phyloP scores from a whole-genome alignment of 2,888 invertebrate species.

The Apamea anceps region DNA sequence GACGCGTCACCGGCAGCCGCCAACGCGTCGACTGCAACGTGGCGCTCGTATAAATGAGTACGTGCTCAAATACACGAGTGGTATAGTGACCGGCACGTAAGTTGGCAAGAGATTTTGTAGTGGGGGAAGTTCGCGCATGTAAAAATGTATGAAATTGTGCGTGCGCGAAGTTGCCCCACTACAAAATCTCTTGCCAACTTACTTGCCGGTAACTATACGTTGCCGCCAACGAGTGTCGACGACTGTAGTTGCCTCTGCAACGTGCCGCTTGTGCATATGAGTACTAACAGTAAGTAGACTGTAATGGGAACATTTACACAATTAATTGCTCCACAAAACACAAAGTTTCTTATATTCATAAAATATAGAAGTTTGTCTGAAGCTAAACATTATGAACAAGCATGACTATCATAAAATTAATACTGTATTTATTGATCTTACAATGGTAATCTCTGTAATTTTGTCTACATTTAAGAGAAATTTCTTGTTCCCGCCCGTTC shows the following conservation, averaged over 20 bases:
- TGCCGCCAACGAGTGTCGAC: neutral
- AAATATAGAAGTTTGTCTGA: slow-evolving; percentile 61
- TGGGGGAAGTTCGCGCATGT: too few relatives aligned
- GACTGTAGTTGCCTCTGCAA: neutral
- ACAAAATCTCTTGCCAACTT: too few relatives aligned
- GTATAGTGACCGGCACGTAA: too few relatives aligned
- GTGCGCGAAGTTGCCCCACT: too few relatives aligned
- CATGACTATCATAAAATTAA: neutral
- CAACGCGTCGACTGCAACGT: neutral
- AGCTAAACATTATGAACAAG: neutral
- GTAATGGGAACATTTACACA: slow-evolving; percentile 27
- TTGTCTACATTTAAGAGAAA: neutral
- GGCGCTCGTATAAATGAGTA: neutral
- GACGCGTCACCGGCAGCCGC: too few relatives aligned
- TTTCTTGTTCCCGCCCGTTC: too few relatives aligned
- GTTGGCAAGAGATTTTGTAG: too few relatives aligned
- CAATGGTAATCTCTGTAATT: neutral
- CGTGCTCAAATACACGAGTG: neutral
- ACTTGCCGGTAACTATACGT: too few relatives aligned
- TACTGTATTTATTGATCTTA: neutral
- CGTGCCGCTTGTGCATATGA: neutral
- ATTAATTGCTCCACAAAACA: slow-evolving; percentile 22
- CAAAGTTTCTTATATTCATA: slow-evolving; percentile 61
- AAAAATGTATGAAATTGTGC: too few relatives aligned
- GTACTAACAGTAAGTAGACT: slow-evolving; percentile 13